These are phyloP conservation scores for Coelopa pilipes DNA, from an alignment of 2,888 invertebrate genomes.

Conservation along the genomic window DNA sequence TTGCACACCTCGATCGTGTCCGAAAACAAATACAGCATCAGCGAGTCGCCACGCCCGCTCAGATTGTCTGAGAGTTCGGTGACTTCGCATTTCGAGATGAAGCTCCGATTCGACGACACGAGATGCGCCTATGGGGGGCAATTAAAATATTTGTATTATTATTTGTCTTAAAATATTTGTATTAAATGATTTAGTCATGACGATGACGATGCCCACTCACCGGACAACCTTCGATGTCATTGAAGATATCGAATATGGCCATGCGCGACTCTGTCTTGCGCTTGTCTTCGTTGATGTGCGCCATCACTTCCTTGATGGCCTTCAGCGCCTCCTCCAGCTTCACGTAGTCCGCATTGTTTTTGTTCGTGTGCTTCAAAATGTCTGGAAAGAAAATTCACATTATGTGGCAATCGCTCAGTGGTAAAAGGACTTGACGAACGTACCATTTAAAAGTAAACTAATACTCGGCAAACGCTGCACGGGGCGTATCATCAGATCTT, in stretches of 20 bases:
- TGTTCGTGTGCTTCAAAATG: slow-evolving; percentile 90
- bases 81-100: slow-evolving; percentile 88
- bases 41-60: slow-evolving; percentile 85
- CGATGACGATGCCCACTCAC: slow-evolving; percentile 68
- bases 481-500: slow-evolving; percentile 96
- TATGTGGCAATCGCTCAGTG: not conserved
- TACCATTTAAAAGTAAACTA: slow-evolving; percentile 91
- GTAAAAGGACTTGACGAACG: slow-evolving; percentile 54
- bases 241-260: slow-evolving; percentile 96
- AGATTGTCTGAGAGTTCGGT: slow-evolving; percentile 86
- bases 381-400: slow-evolving; percentile 70
- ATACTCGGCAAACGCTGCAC: slow-evolving; percentile 98
- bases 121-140: slow-evolving; percentile 78
- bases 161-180: too few species aligned
- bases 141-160: too few species aligned
- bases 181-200: slow-evolving; percentile 1
- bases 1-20: slow-evolving; percentile 94
- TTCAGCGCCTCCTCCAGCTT: slow-evolving; percentile 87
- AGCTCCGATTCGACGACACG: slow-evolving; percentile 91
- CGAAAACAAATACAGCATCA: slow-evolving; percentile 92
- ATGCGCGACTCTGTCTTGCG: slow-evolving; percentile 95
- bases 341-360: slow-evolving; percentile 86
- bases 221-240: slow-evolving; percentile 98
- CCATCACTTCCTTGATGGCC: slow-evolving; percentile 92
- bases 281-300: slow-evolving; percentile 97